Evolutionary conservation across 2,113 vertebrate genomes (phyloP).

Genomic region (Crotophaga sulcirostris): DNA sequence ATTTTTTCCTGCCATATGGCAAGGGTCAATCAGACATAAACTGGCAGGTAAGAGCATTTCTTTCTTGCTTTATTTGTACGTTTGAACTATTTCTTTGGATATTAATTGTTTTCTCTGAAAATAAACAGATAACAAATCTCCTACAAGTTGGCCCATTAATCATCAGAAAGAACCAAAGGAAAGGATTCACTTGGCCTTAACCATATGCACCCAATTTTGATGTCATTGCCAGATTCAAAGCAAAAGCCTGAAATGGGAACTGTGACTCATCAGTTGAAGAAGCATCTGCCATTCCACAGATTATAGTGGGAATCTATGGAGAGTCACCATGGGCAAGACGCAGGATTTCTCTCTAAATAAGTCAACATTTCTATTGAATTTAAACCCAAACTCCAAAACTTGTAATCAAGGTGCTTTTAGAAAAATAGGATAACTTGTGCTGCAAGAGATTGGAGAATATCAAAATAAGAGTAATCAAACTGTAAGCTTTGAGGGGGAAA

Average conservation of each 20-base stretch:
- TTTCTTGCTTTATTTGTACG: not conserved
- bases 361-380: not conserved
- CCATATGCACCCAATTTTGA: not conserved
- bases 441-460: not conserved
- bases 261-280: not conserved
- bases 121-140: not conserved
- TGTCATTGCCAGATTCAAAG: not conserved
- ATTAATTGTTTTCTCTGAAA: not conserved
- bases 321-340: not conserved
- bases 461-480: slow-evolving; percentile 16
- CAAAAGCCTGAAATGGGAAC: not conserved
- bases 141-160: not conserved
- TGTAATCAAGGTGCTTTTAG: slow-evolving; percentile 5
- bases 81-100: not conserved
- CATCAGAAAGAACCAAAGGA: not conserved
- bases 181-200: not conserved
- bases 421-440: slow-evolving; percentile 4
- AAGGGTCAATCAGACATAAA: not conserved
- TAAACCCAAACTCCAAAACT: not conserved
- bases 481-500: not conserved
- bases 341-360: not conserved
- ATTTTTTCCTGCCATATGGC: not conserved
- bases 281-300: not conserved
- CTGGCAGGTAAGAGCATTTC: not conserved
- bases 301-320: not conserved